Base-by-base conservation (phyloP, 1,140 invertebrate genomes). In the Drosophila teissieri region DNA sequence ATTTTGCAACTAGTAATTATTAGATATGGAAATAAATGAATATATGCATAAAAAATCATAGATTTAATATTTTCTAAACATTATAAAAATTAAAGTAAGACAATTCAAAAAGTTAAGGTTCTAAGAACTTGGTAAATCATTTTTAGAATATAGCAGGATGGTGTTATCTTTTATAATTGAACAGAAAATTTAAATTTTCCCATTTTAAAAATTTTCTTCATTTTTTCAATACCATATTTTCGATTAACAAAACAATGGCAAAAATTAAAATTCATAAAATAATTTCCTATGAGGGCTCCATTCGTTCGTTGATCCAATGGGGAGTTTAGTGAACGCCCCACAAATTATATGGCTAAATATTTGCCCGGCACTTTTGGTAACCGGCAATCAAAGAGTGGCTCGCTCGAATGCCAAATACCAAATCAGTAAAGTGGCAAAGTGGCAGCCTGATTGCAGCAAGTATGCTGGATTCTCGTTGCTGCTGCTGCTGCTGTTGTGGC, bases 271-370 rank as follows among this genome's bases (percentile, higher is more conserved):
- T 61, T 52, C 24, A 52, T 52, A 52, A 42, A 52, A 11, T 31
- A 14, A 8, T 17, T 68, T 67, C 14, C 19, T 63, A 1, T 11
- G 15, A 65, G 46, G 60, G 37, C 60, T 51, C 61, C 42, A 34
- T 61, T 27, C 62, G 81, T 80, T 62, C 81, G 80, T 78, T 85
- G 81, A 85, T 82, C 80, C 63, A 27, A 22, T 11, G 36, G 60
- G 37, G 63, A 52, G 64, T 65, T 65, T 60, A 68, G 46, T 52
- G 64, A 24, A 57, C 64, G 74, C 83, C 82, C 82, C 74, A 88
- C 78, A 85, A 85, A 85, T 85, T 88, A 88, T 75, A 82, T 70
- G 68, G 61, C 74, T 88, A 88, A 85, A 88, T 88, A 85, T 85
- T 86, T 82, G 64, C 49, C 61, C 83, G 78, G 63, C 82, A 88